Conservation (phyloP, 2,797 vertebrate species). For the Pseudochirops cupreus region DNA sequence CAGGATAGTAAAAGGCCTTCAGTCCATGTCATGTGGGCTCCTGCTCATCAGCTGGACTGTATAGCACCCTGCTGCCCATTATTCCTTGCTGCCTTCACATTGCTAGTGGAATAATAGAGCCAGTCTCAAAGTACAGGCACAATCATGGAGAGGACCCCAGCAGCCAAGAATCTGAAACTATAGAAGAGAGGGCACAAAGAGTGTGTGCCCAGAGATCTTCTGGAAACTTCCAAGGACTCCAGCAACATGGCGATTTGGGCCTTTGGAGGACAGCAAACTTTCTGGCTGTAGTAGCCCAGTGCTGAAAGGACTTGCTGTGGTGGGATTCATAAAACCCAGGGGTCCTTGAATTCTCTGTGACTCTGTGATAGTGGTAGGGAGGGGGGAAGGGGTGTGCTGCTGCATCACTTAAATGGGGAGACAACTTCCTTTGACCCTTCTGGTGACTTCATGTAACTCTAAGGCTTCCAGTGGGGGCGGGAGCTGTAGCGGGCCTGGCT, state of each 20-base stretch:
- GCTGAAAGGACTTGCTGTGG: background rate
- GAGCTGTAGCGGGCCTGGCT: background rate
- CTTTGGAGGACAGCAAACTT: background rate
- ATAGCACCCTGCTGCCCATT: background rate
- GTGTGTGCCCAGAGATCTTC: background rate
- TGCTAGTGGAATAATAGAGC: background rate
- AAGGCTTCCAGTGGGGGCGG: background rate
- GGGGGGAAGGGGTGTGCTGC: background rate
- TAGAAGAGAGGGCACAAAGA: background rate
- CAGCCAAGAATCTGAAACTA: background rate
- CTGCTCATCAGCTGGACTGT: background rate
- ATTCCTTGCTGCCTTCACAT: background rate
- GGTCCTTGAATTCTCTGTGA: background rate
- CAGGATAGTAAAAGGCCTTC: background rate
- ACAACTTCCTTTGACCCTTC: background rate
- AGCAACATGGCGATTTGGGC: background rate
- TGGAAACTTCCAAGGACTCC: background rate
- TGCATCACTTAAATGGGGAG: background rate
- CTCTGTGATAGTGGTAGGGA: background rate
- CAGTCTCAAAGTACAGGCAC: background rate
- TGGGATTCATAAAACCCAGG: background rate
- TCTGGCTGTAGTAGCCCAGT: background rate
- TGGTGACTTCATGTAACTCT: background rate
- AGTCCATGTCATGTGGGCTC: background rate
- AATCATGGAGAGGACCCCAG: background rate